These are phyloP conservation scores for Agelas oroides DNA, from an alignment of 37 sponge, comb jelly and placozoan genomes.

Conservation along the genomic window DNA sequence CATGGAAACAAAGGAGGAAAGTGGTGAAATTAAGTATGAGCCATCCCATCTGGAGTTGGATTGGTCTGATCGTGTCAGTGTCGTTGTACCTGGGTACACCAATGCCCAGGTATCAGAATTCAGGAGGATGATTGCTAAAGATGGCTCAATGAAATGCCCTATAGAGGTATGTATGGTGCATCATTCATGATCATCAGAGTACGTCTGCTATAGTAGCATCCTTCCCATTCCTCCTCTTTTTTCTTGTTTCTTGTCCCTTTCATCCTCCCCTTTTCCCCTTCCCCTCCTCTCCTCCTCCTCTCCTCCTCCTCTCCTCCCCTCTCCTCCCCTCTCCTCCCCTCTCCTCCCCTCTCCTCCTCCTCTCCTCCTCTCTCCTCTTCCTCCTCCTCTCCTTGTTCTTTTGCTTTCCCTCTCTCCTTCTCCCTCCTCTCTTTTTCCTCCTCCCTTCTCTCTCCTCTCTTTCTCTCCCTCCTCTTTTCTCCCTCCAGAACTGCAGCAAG, in stretches of 20 bases:
- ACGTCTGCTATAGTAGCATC: no score
- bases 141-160: background rate
- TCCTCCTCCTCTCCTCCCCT: background rate
- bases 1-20: no score
- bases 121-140: background rate
- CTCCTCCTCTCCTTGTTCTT: background rate
- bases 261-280: no score
- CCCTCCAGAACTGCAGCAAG: constrained; percentile 19
- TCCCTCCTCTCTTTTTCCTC: background rate
- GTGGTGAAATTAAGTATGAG: no score
- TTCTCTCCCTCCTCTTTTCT: background rate
- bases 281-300: background rate
- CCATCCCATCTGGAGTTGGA: no score
- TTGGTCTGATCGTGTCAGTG: no score
- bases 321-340: background rate
- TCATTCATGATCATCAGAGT: no score
- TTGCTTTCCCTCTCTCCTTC: background rate
- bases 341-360: background rate
- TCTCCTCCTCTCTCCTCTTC: constrained; percentile 11
- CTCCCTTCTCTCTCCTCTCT: background rate
- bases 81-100: background rate
- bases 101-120: background rate
- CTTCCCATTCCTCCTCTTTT: background rate
- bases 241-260: background rate
- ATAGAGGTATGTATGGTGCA: constrained; percentile 7